Evolutionary conservation across 2,888 invertebrate genomes (phyloP), one percentile per base, ranked within the genome.

Genomic region (Dilophus febrilis): DNA sequence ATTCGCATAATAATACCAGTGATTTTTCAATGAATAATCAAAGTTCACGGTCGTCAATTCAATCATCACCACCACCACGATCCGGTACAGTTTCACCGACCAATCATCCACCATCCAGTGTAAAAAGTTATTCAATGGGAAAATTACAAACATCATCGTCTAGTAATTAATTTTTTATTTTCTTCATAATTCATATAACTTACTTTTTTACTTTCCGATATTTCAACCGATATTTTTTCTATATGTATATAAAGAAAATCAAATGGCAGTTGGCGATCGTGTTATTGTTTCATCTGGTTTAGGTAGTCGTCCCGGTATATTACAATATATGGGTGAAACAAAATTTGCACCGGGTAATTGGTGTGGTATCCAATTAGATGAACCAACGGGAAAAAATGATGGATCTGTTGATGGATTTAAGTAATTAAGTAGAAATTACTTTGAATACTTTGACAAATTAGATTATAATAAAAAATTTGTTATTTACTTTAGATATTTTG

Each of bases 331-430:
- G 47, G 95, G 95, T 19, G 65, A 70, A 38, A 86, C 94, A 27
- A 84, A 88, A 52, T 95, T 95, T 61, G 91, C 94, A 2, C 62
- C 77, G 28, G 95, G 95, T 28, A 77, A 88, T 50, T 95, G 94
- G 94, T 92, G 86, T 45, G 95, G 95, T 18, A 82, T 97, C 16
- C 92, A 95, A 60, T 68, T 97, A 49, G 92, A 94, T 57, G 90
- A 92, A 48, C 79, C 88, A 1, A 65, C 81, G 43, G 97, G 97
- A 40, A 95, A 95, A 65, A 95, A 97, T 61, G 92, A 97, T 56
- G 95, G 97, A 42, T 78, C 86, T 37, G 90, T 95, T 27, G 85
- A 79, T 47, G 92, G 88, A 40, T 81, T 79, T 63, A 82, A 88
- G 90, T 94, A 48, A 13, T 45, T 44, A 32, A 14, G 10, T 12